Percentiles rank a stretch among this genome's conserved stretches.
Evolutionary conservation across 2,888 invertebrate species (phyloP).

Genomic region (Dicyrtoma fusca): DNA sequence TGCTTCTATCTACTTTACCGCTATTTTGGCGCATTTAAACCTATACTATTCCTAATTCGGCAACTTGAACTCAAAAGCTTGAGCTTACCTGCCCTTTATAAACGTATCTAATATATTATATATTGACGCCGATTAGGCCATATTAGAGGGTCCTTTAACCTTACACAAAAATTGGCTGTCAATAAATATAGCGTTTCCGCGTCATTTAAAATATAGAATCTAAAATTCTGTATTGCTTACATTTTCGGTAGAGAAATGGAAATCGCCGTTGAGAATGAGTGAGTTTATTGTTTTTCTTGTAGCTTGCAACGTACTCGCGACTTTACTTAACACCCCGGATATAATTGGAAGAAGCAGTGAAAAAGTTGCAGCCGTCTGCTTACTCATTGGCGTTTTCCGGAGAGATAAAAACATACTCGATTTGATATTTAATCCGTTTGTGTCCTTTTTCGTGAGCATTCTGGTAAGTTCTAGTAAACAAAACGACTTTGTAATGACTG

Average conservation of each 20-base stretch:
- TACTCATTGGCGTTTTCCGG: constrained; percentile 73
- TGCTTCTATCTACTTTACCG: too few relatives aligned
- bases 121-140: too few relatives aligned
- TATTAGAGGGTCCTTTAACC: too few relatives aligned
- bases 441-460: constrained; percentile 70
- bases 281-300: too few relatives aligned
- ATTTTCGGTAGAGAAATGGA: too few relatives aligned
- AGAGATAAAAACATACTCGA: constrained; percentile 63
- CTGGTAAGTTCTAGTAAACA: constrained; percentile 68
- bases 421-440: constrained; percentile 72
- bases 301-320: constrained; percentile 67
- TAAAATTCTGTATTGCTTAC: neutral
- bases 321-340: constrained; percentile 72
- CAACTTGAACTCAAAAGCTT: too few relatives aligned
- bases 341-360: constrained; percentile 71
- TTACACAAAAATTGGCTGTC: neutral
- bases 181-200: neutral
- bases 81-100: too few relatives aligned
- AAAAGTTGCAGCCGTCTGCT: constrained; percentile 69
- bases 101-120: too few relatives aligned
- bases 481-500: too few relatives aligned
- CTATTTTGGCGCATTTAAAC: too few relatives aligned
- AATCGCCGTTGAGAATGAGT: too few relatives aligned
- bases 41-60: too few relatives aligned
- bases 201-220: neutral